Base-by-base conservation (phyloP, 1,140 invertebrate species). In the Vanessa tameamea region DNA sequence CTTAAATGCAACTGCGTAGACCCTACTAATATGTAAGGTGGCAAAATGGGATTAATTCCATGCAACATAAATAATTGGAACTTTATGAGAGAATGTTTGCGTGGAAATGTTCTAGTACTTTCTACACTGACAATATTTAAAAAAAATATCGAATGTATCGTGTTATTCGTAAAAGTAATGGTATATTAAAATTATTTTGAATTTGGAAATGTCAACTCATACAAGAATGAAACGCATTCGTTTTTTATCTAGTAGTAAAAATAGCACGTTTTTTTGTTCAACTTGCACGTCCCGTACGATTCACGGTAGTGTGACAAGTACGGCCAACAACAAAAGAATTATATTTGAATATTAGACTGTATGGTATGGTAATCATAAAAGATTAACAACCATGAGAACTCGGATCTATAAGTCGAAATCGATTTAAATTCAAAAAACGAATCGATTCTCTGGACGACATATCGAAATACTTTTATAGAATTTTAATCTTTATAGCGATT, bases 321-420 rank as follows among this genome's bases (percentile, higher is more conserved):
- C 48, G 69, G 53, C 69, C 47, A 55, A 80, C 82, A 82, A 83
- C 69, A 75, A 67, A 47, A 73, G 66, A 79, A 77, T 66, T 26
- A 55, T 64, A 72, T 76, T 72, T 70, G 47, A 70, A 70, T 70
- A 51, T 51, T 16, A 59, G 76, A 76, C 37, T 43, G 37, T 43
- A 43, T 43, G 37, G 37, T 43, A 82, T 82, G 69, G 75, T 76
- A 83, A 83, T 83, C 77, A 78, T 78, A 76, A 64, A 77, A 78
- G 76, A 84, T 85, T 80, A 77, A 76, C 72, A 57, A 83, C 79
- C 69, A 84, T 75, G 75, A 77, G 79, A 83, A 79, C 76, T 81
- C 53, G 51, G 51, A 47, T 74, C 69, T 53, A 78, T 79, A 69
- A 75, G 61, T 75, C 61, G 73, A 75, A 70, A 72, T 72, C 79